Percentiles rank a stretch among this genome's conserved stretches.
phyloP scores from a whole-genome alignment of 2,113 vertebrate species.

The Bathybates hornii region DNA sequence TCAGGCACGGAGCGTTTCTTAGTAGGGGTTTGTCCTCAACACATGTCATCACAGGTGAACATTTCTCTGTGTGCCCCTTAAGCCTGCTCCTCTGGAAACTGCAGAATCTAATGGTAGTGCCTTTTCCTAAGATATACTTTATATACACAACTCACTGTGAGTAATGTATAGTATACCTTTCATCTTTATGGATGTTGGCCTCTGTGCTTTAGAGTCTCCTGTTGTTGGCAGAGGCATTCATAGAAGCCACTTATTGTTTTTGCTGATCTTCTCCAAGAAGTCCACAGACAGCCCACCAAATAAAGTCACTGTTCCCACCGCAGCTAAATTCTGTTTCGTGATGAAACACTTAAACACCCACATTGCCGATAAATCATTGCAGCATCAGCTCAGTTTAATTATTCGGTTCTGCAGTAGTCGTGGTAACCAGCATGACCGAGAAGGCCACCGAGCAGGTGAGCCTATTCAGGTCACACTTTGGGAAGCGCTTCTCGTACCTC shows the following conservation, averaged over 20 bases:
- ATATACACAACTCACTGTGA: not conserved
- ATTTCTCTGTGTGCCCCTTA: not conserved
- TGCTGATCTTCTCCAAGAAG: not conserved
- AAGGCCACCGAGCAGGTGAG: not conserved
- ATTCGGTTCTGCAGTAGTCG: not conserved
- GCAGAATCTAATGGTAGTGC: not conserved
- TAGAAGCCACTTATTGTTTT: not conserved
- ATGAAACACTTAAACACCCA: not conserved
- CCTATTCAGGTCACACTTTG: not conserved
- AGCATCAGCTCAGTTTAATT: not conserved
- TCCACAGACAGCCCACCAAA: not conserved
- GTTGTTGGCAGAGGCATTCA: not conserved
- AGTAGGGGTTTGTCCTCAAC: not conserved
- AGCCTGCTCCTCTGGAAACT: not conserved
- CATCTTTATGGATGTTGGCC: no score
- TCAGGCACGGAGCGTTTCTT: not conserved
- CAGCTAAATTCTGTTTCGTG: not conserved
- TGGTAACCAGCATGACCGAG: not conserved
- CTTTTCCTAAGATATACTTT: not conserved
- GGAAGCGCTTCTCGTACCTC: not conserved
- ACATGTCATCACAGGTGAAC: not conserved
- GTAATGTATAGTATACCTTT: not conserved
- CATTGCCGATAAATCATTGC: not conserved
- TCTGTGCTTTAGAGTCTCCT: no score
- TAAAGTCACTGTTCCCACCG: not conserved